Base-by-base conservation (phyloP, 2,797 vertebrate genomes). In the Enteromius unitaeniatus region DNA sequence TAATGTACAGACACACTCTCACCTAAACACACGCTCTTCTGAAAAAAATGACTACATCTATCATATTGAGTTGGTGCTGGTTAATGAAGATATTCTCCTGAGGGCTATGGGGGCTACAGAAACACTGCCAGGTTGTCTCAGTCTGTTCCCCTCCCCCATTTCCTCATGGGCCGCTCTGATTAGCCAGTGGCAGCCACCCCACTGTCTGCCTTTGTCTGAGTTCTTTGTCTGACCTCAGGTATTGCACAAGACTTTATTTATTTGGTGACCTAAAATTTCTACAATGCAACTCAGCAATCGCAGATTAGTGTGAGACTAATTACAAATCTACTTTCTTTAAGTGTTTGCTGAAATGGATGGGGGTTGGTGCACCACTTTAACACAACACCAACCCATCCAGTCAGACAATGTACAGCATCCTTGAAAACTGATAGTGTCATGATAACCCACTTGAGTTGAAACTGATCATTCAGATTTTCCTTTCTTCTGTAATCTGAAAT, bases 161-260 rank as follows among this genome's bases (percentile, higher is more conserved):
- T 74, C 83, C 68, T 79, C 83, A 74, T 1, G 47, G 83, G 73
- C 34, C 2, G 28, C 47, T 75, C 70, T 81, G 72, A 81, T 81
- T 85, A 81, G 84, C 78, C 51, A 42, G 47, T 67, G n/a, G 45
- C 49, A 51, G 49, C 72, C 14, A 23, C 70, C 64, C 64, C 19
- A 21, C 62, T 69, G 70, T 34, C 49, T 76, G 47, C 72, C 81
- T 81, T 81, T 81, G 84, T 85, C 64, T 85, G 62, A 60, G 72
- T 49, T 85, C 84, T 85, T 85, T 85, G 84, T 85, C 72, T 85
- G 37, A 68, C 49, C 65, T 85, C 84, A 85, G 84, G 84, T 85
- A 81, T 81, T 67, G 67, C 77, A 37, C 47, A 73, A 53, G 17
- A 73, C 67, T 60, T 40, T n/a, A 68, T 31, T 34, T 28, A 47